Conservation (phyloP, 2,797 vertebrate species). For the Notoglanidium macrostoma region DNA sequence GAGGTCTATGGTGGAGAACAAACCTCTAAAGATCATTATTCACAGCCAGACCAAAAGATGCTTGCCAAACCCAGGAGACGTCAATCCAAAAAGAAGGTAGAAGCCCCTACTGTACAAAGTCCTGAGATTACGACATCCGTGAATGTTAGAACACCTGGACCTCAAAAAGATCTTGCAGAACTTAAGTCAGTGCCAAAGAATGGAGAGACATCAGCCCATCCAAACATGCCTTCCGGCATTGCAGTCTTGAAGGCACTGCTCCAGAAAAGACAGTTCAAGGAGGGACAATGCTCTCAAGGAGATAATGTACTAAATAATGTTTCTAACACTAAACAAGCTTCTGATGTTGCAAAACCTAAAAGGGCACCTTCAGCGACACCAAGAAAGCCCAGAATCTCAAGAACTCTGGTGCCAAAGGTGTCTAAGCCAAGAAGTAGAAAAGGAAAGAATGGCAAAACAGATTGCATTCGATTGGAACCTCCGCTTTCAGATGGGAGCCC, state of each 20-base stretch:
- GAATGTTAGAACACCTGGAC: constrained; percentile 41
- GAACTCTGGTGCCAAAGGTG: constrained; percentile 75
- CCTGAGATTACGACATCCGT: constrained; percentile 25
- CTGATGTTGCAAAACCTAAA: constrained; percentile 71
- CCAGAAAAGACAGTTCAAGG: constrained; percentile 87
- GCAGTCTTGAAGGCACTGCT: constrained; percentile 92
- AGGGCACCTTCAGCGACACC: constrained; percentile 70
- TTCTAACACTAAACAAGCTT: constrained; percentile 67
- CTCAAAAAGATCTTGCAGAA: constrained; percentile 31
- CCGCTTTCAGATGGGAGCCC: constrained; percentile 79
- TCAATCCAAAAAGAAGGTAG: constrained; percentile 77
- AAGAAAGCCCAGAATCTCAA: constrained; percentile 81
- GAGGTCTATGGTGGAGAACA: constrained; percentile 73
- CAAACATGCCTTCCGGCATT: constrained; percentile 84
- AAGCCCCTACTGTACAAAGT: constrained; percentile 67
- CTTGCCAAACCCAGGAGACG: constrained; percentile 73
- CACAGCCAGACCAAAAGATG: constrained; percentile 66
- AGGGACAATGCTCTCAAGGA: constrained; percentile 65
- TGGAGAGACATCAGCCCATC: constrained; percentile 69
- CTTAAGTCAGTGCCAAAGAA: constrained; percentile 64
- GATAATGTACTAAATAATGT: constrained; percentile 62
- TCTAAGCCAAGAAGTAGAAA: constrained; percentile 77
- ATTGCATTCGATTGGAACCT: constrained; percentile 68
- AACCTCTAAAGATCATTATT: constrained; percentile 70
- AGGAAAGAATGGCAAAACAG: constrained; percentile 71